Evolutionary conservation across 2,888 invertebrate species (phyloP), one percentile per base, ranked within the genome.

Genomic region (Agonopterix arenella): DNA sequence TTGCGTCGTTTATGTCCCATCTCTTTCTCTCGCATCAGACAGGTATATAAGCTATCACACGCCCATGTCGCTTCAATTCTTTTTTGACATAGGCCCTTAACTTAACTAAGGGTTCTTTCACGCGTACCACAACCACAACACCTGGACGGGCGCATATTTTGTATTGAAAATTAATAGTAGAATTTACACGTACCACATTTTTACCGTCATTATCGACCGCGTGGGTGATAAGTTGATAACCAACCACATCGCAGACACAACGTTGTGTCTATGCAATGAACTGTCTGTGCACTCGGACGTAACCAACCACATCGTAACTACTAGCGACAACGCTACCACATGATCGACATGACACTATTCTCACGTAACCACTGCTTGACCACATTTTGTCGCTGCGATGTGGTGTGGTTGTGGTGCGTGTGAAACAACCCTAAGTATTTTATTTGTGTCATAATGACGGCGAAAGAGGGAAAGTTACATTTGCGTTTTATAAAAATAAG

Each of bases 131-230:
- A 46, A 11, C 38, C 11, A 40, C 46, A 4, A n/a, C 40, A 46
- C 18, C 5, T 45, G 45, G 36, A 3, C 36, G 45, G 45, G 36
- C n/a, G 45, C 18, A 45, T 36, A 45, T 45, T 45, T 36, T 36
- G 45, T 45, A 36, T 45, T 45, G 45, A 45, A 45, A 45, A 45
- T 45, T 2, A 45, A 45, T 45, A 45, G 16, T 36, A 36, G 1
- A 45, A 45, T 36, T 36, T 8, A 45, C 45, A 28, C 45, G 36
- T 36, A 36, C 11, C 36, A 45, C 45, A 45, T 45, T 36, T 45
- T 45, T n/a, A 36, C 45, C 4, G 45, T 45, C 10, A 18, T 45
- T 45, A 45, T 45, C 45, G 45, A 45, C 45, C 45, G 11, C 45
- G 16, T 45, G 36, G 8, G 36, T 45, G 18, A 45, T 45, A 45